Evolutionary conservation across 1,140 invertebrate species (phyloP).

Genomic region (Danaus melanippus): DNA sequence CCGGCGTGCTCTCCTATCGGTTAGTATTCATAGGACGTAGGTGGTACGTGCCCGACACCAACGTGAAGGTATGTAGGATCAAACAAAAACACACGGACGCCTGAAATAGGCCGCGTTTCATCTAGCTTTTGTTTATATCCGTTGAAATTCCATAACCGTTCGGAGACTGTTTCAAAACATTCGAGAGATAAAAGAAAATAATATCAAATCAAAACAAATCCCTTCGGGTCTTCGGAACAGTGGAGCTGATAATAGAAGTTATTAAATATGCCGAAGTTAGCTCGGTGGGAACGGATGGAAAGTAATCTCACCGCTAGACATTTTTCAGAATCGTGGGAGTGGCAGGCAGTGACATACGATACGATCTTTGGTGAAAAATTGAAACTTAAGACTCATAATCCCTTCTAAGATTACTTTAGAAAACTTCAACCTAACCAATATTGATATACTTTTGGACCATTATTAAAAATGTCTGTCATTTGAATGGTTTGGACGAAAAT

Average conservation of each 20-base stretch:
- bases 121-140: slow-evolving; percentile 28
- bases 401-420: slow-evolving; percentile 6
- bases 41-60: slow-evolving; percentile 43
- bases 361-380: slow-evolving; percentile 40
- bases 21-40: slow-evolving; percentile 48
- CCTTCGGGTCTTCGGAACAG: slow-evolving; percentile 35
- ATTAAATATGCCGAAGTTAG: slow-evolving; percentile 57
- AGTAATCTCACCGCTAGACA: slow-evolving; percentile 48
- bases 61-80: slow-evolving; percentile 50
- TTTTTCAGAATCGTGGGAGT: slow-evolving; percentile 41
- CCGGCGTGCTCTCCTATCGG: slow-evolving; percentile 30
- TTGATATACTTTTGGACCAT: neutral
- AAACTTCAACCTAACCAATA: neutral
- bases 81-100: slow-evolving; percentile 48
- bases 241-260: slow-evolving; percentile 52
- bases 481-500: neutral
- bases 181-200: too few relatives aligned
- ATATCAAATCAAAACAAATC: slow-evolving; percentile 13
- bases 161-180: too few relatives aligned
- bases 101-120: slow-evolving; percentile 42
- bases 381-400: slow-evolving; percentile 44
- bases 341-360: slow-evolving; percentile 29
- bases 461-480: too few relatives aligned
- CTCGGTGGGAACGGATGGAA: slow-evolving; percentile 40
- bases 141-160: slow-evolving; percentile 16